These are phyloP conservation scores for Odobenus rosmarus DNA, from an alignment of 2,113 vertebrate species.

Conservation along the genomic window DNA sequence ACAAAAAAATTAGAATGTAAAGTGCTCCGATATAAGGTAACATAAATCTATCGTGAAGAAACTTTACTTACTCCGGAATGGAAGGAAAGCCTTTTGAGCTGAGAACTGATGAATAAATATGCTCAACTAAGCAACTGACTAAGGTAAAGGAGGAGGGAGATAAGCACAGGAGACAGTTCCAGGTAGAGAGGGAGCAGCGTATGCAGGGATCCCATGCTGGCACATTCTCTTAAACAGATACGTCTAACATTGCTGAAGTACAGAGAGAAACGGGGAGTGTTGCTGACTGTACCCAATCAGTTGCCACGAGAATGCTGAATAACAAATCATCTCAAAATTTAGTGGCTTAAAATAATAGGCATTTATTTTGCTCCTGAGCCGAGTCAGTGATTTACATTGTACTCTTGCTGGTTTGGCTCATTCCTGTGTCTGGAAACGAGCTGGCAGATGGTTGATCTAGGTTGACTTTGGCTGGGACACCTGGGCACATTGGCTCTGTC, in stretches of 20 bases:
- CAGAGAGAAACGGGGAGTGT: background rate
- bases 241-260: background rate
- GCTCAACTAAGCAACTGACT: background rate
- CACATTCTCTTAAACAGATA: background rate
- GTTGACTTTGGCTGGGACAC: background rate
- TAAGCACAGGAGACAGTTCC: background rate
- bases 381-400: background rate
- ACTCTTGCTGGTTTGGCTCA: background rate
- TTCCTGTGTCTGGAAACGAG: background rate
- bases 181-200: background rate
- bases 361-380: background rate
- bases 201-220: background rate
- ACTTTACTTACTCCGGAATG: background rate
- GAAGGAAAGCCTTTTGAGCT: background rate
- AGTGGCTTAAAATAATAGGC: background rate
- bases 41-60: background rate
- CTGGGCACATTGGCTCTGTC: background rate
- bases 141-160: background rate
- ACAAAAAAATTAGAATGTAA: background rate
- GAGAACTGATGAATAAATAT: background rate
- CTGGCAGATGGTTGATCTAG: background rate
- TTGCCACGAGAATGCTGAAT: background rate
- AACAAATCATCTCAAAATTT: background rate
- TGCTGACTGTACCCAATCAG: background rate
- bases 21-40: background rate